Percentiles rank a stretch among this genome's conserved stretches.
Conservation (phyloP, 2,888 invertebrate species). For the Altica lythri region DNA sequence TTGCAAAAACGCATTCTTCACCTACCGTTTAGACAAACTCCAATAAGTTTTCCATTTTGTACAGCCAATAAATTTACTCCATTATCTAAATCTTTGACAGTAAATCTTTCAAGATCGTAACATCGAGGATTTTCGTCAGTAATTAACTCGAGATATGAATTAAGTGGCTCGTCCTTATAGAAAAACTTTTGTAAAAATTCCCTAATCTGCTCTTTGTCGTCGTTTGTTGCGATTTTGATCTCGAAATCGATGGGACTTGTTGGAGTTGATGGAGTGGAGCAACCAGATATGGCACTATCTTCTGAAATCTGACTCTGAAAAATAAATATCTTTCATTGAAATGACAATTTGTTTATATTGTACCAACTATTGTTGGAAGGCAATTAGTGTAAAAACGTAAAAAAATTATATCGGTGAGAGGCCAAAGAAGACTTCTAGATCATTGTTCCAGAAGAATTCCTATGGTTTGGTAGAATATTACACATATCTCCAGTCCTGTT, state of each 20-base stretch:
- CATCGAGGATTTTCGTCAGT: constrained; percentile 66
- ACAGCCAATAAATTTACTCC: constrained; percentile 69
- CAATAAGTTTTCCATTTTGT: constrained; percentile 60
- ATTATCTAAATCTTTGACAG: constrained; percentile 61
- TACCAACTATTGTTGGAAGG: too few relatives aligned
- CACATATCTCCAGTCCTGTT: not conserved
- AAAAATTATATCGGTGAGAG: not conserved
- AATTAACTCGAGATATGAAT: constrained; percentile 65
- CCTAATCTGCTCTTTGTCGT: constrained; percentile 52
- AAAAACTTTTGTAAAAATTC: constrained; percentile 65
- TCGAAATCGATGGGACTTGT: constrained; percentile 53
- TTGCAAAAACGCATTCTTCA: too few relatives aligned
- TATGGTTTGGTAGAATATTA: not conserved
- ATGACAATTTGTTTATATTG: not conserved
- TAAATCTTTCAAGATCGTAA: constrained; percentile 67
- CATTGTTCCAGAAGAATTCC: not conserved
- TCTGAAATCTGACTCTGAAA: constrained; percentile 39
- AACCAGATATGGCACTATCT: constrained; percentile 46
- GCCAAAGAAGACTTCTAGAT: not conserved
- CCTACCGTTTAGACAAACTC: constrained; percentile 52
- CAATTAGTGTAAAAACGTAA: too few relatives aligned
- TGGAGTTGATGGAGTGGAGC: constrained; percentile 51
- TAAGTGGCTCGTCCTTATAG: constrained; percentile 75
- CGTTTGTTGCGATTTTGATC: constrained; percentile 56
- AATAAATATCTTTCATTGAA: not conserved